Evolutionary conservation across 2,797 vertebrate species (phyloP), one percentile per base, ranked within the genome.

Genomic region (Gallinago nigripennis): DNA sequence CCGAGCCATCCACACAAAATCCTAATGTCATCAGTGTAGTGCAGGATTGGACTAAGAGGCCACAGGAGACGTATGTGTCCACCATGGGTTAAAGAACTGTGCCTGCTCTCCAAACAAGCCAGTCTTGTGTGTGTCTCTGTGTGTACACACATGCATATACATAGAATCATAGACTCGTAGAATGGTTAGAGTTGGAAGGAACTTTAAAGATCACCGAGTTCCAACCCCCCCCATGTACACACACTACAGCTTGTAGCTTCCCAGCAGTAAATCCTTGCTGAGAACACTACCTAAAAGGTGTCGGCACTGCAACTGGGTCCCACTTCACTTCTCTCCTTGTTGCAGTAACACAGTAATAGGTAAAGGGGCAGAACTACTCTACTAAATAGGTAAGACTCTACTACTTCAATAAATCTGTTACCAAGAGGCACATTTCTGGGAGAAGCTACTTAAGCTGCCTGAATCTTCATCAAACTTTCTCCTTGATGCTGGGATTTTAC

Each of bases 1-100:
- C n/a, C 39, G 76, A 45, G 19, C 17, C 1, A 0, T 23, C 61
- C 24, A 28, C 60, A 27, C 19, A 69, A 88, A 91, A 69, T 31
- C 61, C 2, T 9, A 33, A 31, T 0, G 1, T 9, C 50, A 58
- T 9, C 64, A 85, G 23, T 2, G 2, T 2, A 23, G 43, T 0
- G 3, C 31, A 65, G 53, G 54, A 54, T 2, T 35, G 35, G 61
- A 35, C n/a, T 45, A 63, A 23, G 12, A 71, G 48, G 50, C 24
- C 79, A 54, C 5, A 56, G 30, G 81, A 51, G 41, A 60, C 0
- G 0, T 12, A 1, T 1, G 8, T 51, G 28, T 14, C 21, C 61
- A 45, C 31, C 31, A 21, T 0, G 1, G 37, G 35, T 28, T 16
- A 83, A 86, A 73, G 17, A 81, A 46, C 27, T 23, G 25, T 0